Conservation (phyloP, 2,797 vertebrate species). For the Gouania willdenowi region DNA sequence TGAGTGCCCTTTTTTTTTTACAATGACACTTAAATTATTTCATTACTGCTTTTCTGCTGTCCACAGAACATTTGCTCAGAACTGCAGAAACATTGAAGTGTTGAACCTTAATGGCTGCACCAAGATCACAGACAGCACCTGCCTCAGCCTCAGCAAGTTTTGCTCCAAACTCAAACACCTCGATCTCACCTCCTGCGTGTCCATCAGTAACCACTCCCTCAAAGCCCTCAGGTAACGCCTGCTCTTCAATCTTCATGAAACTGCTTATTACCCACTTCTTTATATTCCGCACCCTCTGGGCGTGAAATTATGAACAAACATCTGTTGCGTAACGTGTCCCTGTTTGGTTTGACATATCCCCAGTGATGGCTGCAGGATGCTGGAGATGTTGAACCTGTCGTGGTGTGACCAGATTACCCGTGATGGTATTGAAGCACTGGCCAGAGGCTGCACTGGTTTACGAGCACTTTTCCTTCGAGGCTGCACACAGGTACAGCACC, state of each 20-base stretch:
- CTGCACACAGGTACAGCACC: slow-evolving; percentile 84
- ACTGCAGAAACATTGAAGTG: slow-evolving; percentile 95
- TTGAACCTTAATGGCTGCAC: slow-evolving; percentile 95
- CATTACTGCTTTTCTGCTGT: slow-evolving; percentile 1
- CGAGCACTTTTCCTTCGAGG: slow-evolving; percentile 88
- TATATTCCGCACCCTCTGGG: too few relatives aligned
- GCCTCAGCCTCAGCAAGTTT: slow-evolving; percentile 94
- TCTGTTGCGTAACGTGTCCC: neutral
- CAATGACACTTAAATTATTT: slow-evolving; percentile 21
- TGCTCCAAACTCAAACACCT: slow-evolving; percentile 92
- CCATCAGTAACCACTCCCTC: slow-evolving; percentile 91
- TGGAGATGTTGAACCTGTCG: slow-evolving; percentile 91
- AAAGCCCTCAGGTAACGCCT: slow-evolving; percentile 86
- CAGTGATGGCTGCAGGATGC: slow-evolving; percentile 89
- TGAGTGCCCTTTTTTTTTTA: slow-evolving; percentile 24
- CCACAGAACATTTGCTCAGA: slow-evolving; percentile 91
- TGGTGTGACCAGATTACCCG: slow-evolving; percentile 94
- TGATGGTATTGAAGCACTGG: slow-evolving; percentile 87
- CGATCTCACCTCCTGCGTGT: slow-evolving; percentile 94
- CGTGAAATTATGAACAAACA: too few relatives aligned
- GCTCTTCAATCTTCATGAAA: too few relatives aligned
- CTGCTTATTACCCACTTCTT: too few relatives aligned
- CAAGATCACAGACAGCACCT: slow-evolving; percentile 96
- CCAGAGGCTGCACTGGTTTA: slow-evolving; percentile 83
- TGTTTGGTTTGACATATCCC: slow-evolving; percentile 1